Conservation (phyloP, 2,888 invertebrate genomes). For the Ophion ellenae region DNA sequence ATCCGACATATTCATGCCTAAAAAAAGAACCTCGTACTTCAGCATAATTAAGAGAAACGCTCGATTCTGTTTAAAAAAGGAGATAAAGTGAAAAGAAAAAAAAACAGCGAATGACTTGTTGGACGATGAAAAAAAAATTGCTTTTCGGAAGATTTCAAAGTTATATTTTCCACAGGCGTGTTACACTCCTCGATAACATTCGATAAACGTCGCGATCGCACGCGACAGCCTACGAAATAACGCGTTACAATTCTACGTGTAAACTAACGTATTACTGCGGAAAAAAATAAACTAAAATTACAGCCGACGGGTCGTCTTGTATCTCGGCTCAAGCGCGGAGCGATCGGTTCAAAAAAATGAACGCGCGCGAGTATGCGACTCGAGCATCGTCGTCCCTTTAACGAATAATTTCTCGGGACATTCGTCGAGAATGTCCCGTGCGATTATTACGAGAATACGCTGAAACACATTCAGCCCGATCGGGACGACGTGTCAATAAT, state of each 20-base stretch:
- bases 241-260: constrained; percentile 8
- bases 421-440: neutral
- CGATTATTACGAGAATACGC: no score
- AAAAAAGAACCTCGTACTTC: no score
- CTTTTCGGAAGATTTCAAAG: neutral
- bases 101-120: neutral
- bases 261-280: neutral
- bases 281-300: neutral
- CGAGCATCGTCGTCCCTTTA: no score
- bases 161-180: constrained; percentile 16
- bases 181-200: constrained; percentile 56
- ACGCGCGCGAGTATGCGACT: neutral
- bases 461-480: no score
- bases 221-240: constrained; percentile 44
- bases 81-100: neutral
- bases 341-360: neutral
- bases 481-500: no score
- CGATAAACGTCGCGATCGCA: constrained; percentile 41
- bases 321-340: neutral
- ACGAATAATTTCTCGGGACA: neutral
- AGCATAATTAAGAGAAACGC: no score
- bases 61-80: no score
- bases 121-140: neutral
- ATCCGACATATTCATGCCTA: no score
- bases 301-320: no score